These are phyloP conservation scores for Drosophila glabriapex DNA, from an alignment of 2,888 invertebrate genomes.

Conservation along the genomic window DNA sequence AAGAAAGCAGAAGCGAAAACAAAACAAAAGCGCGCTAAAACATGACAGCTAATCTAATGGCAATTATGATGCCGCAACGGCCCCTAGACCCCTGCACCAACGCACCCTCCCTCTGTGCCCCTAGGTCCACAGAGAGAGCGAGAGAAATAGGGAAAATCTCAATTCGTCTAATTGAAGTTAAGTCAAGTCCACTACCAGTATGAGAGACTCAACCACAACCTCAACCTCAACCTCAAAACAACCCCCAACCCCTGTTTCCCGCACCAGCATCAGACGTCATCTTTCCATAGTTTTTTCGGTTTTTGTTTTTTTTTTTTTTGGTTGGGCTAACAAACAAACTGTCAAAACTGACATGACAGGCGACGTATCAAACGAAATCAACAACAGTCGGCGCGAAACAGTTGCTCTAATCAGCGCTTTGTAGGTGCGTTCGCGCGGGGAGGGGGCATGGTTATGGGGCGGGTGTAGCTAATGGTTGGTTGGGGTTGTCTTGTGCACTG, in stretches of 20 bases:
- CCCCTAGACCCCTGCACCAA: constrained; percentile 7
- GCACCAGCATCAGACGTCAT: constrained; percentile 66
- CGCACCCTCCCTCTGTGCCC: not conserved
- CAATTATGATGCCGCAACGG: constrained; percentile 76
- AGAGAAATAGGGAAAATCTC: constrained; percentile 50
- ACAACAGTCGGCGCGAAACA: constrained; percentile 41
- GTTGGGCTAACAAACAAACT: constrained; percentile 67
- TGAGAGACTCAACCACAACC: not conserved
- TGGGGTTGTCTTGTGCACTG: constrained; percentile 17
- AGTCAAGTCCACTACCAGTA: constrained; percentile 45
- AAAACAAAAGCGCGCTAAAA: constrained; percentile 61
- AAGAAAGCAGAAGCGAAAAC: constrained; percentile 17
- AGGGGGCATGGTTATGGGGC: not conserved
- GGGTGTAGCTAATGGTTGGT: constrained; percentile 11
- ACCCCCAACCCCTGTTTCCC: constrained; percentile 12
- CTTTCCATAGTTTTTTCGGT: constrained; percentile 36
- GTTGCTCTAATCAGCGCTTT: constrained; percentile 70
- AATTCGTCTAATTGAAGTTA: constrained; percentile 81
- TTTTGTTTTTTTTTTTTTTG: constrained; percentile 12
- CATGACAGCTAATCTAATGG: constrained; percentile 83
- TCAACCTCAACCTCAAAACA: constrained; percentile 3
- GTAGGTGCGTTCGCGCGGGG: constrained; percentile 62
- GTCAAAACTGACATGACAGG: constrained; percentile 84
- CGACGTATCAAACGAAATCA: constrained; percentile 67
- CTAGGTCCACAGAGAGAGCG: constrained; percentile 39